Base-by-base conservation (phyloP, 2,113 vertebrate genomes). In the Patagioenas fasciata region DNA sequence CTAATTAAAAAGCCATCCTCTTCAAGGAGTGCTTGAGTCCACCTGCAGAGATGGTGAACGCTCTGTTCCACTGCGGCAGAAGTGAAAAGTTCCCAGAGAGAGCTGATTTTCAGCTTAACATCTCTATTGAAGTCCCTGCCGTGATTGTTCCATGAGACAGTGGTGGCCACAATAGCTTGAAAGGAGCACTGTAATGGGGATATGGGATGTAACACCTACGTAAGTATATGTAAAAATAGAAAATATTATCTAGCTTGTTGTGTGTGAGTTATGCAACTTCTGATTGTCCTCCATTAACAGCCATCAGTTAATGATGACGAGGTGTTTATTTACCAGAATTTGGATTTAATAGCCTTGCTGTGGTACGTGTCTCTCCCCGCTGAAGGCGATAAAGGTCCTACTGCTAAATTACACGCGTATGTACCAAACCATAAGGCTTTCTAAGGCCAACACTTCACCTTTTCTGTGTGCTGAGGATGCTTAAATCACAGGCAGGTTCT, bases 201-300 rank as follows among this genome's bases (percentile, higher is more conserved):
- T 38, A 9, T 3, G 8, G 53, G 38, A 26, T 40, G 13, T n/a
- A 70, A 2, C 2, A 2, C 13, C 11, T 26, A 1, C 7, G 2
- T 2, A 56, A 32, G 42, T 6, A 13, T 2, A n/a, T 10, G 29
- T 67, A 42, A 24, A 82, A 50, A 36, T 2, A 26, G 1, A 17
- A 62, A 29, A 9, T 6, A 2, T 5, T 54, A 38, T 28, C 57
- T 66, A 82, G 66, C 34, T 77, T 57, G 38, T 25, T 26, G 38
- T 19, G 47, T 24, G 38, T 21, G 47, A 51, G 38, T n/a, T 31
- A 1, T 13, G 25, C 10, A 10, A 2, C 32, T 71, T 42, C 38
- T 53, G 34, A 36, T 2, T 36, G 28, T 13, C 8, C 4, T 16
- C 78, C 32, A 1, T 10, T 6, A 38, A 58, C 19, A 81, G 17